phyloP scores from a whole-genome alignment of 2,888 invertebrate genomes.

The Dinocampus coccinellae region DNA sequence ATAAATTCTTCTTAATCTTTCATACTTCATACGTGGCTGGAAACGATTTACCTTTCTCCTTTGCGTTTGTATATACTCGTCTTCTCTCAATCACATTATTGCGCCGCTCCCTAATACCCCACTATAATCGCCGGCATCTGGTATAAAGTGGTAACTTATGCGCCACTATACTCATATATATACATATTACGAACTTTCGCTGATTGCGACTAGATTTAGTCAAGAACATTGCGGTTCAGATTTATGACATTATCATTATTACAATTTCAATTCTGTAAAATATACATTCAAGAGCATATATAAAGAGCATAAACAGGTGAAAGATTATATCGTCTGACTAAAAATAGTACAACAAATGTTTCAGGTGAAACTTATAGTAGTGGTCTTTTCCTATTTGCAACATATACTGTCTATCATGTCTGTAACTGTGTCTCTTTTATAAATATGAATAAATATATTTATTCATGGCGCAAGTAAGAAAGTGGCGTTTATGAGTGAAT shows the following conservation, averaged over 20 bases:
- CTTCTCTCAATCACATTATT: conserved; percentile 21
- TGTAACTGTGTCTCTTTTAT: not conserved
- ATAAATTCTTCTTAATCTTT: not conserved
- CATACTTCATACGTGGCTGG: too few relatives aligned
- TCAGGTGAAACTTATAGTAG: conserved; percentile 4
- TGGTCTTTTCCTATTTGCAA: not conserved
- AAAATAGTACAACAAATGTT: not conserved
- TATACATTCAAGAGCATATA: not conserved
- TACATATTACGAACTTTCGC: conserved; percentile 45
- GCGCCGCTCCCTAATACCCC: not conserved
- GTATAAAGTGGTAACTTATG: conserved; percentile 28
- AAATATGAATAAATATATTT: not conserved
- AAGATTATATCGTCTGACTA: not conserved
- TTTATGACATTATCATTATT: not conserved
- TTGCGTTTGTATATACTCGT: conserved; percentile 12
- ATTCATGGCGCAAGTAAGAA: not conserved
- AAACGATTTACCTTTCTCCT: conserved; percentile 30
- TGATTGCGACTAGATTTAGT: conserved; percentile 38
- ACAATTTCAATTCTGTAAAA: not conserved
- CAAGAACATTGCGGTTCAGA: conserved; percentile 34
- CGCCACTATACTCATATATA: conserved; percentile 24
- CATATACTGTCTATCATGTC: not conserved
- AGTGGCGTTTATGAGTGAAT: conserved; percentile 17
- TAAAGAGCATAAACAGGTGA: not conserved
- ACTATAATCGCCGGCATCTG: conserved; percentile 27